Percentiles rank a stretch among this genome's conserved stretches.
Conservation (phyloP, 2,797 vertebrate species). For the Onychomys torridus region DNA sequence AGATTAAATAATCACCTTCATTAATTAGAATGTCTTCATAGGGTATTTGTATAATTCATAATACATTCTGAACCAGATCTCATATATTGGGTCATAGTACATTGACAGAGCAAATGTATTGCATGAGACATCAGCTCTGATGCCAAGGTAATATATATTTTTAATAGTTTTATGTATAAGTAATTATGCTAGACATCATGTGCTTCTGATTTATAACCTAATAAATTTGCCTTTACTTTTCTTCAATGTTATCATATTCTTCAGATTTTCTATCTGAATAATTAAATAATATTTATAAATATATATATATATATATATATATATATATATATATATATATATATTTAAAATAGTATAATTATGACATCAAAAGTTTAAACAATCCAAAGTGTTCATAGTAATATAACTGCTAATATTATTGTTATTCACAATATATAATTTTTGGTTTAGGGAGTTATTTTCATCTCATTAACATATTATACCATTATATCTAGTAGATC, state of each 20-base stretch:
- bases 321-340: not conserved
- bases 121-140: not conserved
- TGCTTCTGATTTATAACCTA: not conserved
- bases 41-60: not conserved
- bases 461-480: conserved; percentile 3
- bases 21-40: not conserved
- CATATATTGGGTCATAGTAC: not conserved
- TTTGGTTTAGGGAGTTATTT: conserved; percentile 20
- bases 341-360: conserved; percentile 14
- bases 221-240: not conserved
- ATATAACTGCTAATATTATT: not conserved
- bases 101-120: not conserved
- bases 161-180: not conserved
- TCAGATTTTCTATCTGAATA: not conserved
- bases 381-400: not conserved
- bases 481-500: not conserved
- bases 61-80: not conserved
- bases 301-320: too few species aligned
- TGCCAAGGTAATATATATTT: not conserved
- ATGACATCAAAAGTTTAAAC: not conserved
- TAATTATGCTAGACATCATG: not conserved
- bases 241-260: conserved; percentile 8
- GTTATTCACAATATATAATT: not conserved
- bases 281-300: not conserved
- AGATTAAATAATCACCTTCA: not conserved